Conservation (phyloP, 2,797 vertebrate genomes). For the Sciurus carolinensis region DNA sequence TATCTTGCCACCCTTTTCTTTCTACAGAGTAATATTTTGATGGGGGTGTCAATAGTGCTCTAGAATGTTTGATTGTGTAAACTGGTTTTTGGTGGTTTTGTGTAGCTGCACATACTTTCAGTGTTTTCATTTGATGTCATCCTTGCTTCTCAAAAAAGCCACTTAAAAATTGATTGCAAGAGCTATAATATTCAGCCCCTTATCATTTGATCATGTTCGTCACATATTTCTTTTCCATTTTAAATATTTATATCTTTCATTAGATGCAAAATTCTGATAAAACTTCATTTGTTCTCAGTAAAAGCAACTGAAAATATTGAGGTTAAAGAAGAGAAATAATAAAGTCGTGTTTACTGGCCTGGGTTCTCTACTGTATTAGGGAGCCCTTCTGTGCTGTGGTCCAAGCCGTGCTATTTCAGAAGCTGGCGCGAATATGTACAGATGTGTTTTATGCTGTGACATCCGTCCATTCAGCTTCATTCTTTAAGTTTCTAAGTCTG, state of each 20-base stretch:
- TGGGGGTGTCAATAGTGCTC: not conserved
- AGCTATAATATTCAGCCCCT: not conserved
- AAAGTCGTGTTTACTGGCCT: accelerated
- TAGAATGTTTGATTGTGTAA: not conserved
- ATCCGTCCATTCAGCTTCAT: not conserved
- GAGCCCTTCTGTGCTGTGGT: no score
- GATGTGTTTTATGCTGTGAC: accelerated
- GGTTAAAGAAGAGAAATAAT: not conserved
- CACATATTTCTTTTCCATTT: not conserved
- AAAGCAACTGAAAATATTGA: not conserved
- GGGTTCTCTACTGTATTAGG: accelerated
- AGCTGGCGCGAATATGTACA: not conserved
- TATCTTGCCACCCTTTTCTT: not conserved
- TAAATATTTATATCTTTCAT: not conserved
- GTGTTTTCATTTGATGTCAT: not conserved
- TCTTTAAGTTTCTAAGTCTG: not conserved
- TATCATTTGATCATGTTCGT: not conserved
- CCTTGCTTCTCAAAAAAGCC: slow-evolving; percentile 8
- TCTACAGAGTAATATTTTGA: not conserved
- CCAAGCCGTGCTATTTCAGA: not conserved
- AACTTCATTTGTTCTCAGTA: not conserved
- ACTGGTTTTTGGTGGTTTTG: not conserved
- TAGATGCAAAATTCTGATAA: not conserved
- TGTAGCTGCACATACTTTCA: not conserved
- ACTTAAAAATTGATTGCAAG: not conserved